Conservation (phyloP, 2,797 vertebrate species). For the Falco berigora region DNA sequence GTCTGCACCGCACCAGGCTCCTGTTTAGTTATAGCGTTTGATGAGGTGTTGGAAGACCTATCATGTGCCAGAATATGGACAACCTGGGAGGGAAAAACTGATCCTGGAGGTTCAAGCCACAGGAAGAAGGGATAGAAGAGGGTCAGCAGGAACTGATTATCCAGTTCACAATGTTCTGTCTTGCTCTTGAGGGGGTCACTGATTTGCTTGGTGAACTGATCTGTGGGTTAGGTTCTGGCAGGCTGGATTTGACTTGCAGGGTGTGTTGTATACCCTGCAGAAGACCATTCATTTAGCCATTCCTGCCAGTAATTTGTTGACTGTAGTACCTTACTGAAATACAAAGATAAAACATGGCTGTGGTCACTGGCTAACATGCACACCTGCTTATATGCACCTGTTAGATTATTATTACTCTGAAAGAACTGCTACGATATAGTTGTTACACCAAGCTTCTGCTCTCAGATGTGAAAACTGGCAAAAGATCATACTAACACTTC, state of each 20-base stretch:
- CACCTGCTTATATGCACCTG: not conserved
- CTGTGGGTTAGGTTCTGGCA: not conserved
- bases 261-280: not conserved
- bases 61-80: not conserved
- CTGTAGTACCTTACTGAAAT: not conserved
- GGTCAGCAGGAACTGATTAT: not conserved
- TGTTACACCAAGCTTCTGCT: not conserved
- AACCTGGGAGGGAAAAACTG: not conserved
- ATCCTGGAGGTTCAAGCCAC: not conserved
- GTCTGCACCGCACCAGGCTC: accelerated
- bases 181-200: not conserved
- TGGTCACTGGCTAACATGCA: not conserved
- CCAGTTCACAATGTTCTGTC: accelerated
- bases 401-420: not conserved
- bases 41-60: not conserved
- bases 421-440: not conserved
- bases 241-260: not conserved
- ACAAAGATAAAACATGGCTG: not conserved
- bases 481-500: not conserved
- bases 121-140: not conserved
- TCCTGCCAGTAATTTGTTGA: not conserved
- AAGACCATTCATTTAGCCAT: not conserved
- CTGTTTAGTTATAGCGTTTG: not conserved
- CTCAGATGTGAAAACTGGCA: not conserved
- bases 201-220: not conserved